Base-by-base conservation (phyloP, 2,797 vertebrate genomes). In the Scomberomorus guttatus region DNA sequence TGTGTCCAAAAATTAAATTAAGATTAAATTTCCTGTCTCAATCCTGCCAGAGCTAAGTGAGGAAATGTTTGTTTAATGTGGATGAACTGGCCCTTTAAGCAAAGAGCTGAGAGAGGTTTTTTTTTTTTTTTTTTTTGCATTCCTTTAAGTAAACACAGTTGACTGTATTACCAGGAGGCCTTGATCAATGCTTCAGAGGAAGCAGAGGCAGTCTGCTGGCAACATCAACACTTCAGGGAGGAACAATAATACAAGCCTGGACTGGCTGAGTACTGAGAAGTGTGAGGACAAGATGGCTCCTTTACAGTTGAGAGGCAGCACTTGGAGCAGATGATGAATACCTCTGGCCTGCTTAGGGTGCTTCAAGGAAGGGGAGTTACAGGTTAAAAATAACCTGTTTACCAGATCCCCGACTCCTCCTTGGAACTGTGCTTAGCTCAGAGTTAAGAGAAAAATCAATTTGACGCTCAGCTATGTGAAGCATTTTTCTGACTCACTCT, bases 351-450 rank as follows among this genome's bases (percentile, higher is more conserved):
- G 75, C 34, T 81, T 20, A 65, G 75, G 62, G 39, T 10, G 42
- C 63, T 82, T 83, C 79, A 51, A 61, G 72, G 78, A 80, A 81
- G 32, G 18, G 37, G 34, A 67, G 75, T 27, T 9, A 74, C 27
- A 10, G 70, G 85, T 83, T 89, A 90, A 84, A 91, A 86, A 91
- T 92, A 87, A 89, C 88, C 86, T 88, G 90, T 92, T 93, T 90
- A 93, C 87, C 84, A 82, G 64, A 85, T 61, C 51, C 13, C 25
- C n/a, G 1, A 5, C 72, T 72, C 73, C 52, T 91, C 62, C 85
- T 79, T 3, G n/a, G 83, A 89, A 83, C 71, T 68, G 59, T 24
- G 63, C 83, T 81, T 44, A 55, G 63, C 54, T 83, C 82, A 69
- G 80, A 73, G 80, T 88, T 70, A 83, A 34, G 32, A 79, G 89